Percentiles rank a stretch among this genome's conserved stretches.
These are phyloP conservation scores for Cinara cedri DNA, from an alignment of 2,888 invertebrate species.

Conservation along the genomic window DNA sequence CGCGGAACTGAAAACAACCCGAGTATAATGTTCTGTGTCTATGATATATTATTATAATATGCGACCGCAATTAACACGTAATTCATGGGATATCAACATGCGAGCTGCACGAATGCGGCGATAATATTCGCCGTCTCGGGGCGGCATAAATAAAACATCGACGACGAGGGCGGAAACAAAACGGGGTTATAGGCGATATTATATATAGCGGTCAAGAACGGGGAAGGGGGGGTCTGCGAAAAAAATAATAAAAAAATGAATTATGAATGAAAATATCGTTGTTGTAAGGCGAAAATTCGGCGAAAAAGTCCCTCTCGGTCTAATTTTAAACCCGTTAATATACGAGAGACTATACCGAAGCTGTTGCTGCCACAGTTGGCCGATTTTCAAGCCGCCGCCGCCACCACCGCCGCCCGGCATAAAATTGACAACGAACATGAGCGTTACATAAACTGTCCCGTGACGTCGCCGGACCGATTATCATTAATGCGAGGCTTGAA, in stretches of 20 bases:
- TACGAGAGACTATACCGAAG: no score
- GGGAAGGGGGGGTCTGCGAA: not conserved
- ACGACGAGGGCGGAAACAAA: not conserved
- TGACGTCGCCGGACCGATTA: slow-evolving; percentile 11
- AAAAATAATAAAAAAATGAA: slow-evolving; percentile 6
- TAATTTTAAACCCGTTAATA: slow-evolving; percentile 31
- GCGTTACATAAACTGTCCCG: no score
- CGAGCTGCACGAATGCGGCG: slow-evolving; percentile 22
- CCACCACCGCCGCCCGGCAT: no score
- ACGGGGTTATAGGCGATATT: not conserved
- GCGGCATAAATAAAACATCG: slow-evolving; percentile 37
- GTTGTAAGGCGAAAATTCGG: slow-evolving; percentile 20
- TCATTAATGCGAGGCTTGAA: no score
- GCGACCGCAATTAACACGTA: slow-evolving; percentile 49
- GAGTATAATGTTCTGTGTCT: no score
- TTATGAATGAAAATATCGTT: slow-evolving; percentile 34
- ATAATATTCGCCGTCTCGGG: slow-evolving; percentile 6
- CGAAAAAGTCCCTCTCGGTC: not conserved
- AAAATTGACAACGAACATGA: slow-evolving; percentile 42
- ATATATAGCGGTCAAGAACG: no score
- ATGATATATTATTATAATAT: not conserved
- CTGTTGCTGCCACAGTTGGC: slow-evolving; percentile 10
- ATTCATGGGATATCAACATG: slow-evolving; percentile 51
- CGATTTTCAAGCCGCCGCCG: not conserved
- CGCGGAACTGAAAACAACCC: not conserved